Evolutionary conservation across 1,140 invertebrate genomes (phyloP), one percentile per base, ranked within the genome.

Genomic region (Daktulosphaira vitifoliae): DNA sequence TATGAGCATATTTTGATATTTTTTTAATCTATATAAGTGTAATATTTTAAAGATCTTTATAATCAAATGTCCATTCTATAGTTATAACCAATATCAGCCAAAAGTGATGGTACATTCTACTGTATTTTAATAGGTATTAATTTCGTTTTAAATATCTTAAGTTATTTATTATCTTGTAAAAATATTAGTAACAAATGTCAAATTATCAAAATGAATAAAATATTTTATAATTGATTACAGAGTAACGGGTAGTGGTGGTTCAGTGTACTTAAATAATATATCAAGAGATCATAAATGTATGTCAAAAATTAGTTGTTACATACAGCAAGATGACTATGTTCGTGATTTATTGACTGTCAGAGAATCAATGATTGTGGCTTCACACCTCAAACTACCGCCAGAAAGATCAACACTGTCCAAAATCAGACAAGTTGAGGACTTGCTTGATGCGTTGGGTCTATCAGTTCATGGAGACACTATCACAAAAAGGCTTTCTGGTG

Each of bases 311-410:
- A 90, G 90, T 0, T 90, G 89, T 65, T 96, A 95, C 72, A 94
- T 96, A 66, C 89, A 91, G 76, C 92, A 96, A 75, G 86, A 95
- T 70, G 90, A 94, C 71, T 81, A 85, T 69, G 77, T 96, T 6
- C 85, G 92, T 65, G 83, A 88, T 0, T 80, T 89, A 69, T 79
- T 96, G 2, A 90, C 88, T 0, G 89, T 94, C 0, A 77, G 83
- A 29, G 92, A 97, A 76, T 85, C 89, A 3, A 89, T 96, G 81
- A 79, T 81, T 66, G 83, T 90, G 54, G 89, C 92, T 2, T 89
- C 90, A 0, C 88, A 94, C 73, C 79, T 97, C 0, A 96, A 96
- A 75, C 78, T 95, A n/a, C 9, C 64, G 2, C 44, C 46, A 15
- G 16, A 23, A 18, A 8, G 33, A 1, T 65, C 46, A 2, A 15